Evolutionary conservation across 2,113 vertebrate species (phyloP).

Genomic region (Onychostoma macrolepis): DNA sequence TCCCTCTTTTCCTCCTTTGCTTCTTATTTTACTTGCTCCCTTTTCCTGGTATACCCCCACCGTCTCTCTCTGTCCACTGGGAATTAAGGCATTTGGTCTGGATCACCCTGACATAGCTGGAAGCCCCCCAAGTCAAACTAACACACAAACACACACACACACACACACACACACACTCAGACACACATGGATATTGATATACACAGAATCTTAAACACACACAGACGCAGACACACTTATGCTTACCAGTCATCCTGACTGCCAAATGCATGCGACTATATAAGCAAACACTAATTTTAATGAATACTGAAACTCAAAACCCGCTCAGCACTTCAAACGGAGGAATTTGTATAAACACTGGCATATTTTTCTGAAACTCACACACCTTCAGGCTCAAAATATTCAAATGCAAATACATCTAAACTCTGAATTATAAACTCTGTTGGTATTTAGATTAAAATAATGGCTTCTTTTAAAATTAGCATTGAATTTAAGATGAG

Average conservation of each 20-base stretch:
- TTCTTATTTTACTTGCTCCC: conserved; percentile 67
- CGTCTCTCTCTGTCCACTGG: conserved; percentile 73
- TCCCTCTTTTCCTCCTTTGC: conserved; percentile 32
- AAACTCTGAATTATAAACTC: neutral
- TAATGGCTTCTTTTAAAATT: neutral
- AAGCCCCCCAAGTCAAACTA: conserved; percentile 79
- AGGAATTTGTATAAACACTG: neutral
- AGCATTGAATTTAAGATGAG: neutral
- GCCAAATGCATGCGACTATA: conserved; percentile 40
- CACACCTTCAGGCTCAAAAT: neutral
- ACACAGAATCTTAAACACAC: conserved; percentile 44
- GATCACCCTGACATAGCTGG: conserved; percentile 84
- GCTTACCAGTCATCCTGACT: conserved; percentile 30
- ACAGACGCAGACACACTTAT: conserved; percentile 10
- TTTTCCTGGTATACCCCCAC: conserved; percentile 58
- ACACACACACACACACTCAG: conserved; percentile 39
- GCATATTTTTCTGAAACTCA: conserved; percentile 3
- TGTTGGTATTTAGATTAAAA: neutral
- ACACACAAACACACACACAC: conserved; percentile 57
- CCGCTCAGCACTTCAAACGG: neutral
- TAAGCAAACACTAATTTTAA: conserved; percentile 43
- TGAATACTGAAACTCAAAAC: conserved; percentile 30
- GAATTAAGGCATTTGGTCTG: conserved; percentile 81
- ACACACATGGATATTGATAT: conserved; percentile 56
- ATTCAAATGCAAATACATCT: neutral